phyloP scores from a whole-genome alignment of 2,797 vertebrate species.

The Ispidina picta region DNA sequence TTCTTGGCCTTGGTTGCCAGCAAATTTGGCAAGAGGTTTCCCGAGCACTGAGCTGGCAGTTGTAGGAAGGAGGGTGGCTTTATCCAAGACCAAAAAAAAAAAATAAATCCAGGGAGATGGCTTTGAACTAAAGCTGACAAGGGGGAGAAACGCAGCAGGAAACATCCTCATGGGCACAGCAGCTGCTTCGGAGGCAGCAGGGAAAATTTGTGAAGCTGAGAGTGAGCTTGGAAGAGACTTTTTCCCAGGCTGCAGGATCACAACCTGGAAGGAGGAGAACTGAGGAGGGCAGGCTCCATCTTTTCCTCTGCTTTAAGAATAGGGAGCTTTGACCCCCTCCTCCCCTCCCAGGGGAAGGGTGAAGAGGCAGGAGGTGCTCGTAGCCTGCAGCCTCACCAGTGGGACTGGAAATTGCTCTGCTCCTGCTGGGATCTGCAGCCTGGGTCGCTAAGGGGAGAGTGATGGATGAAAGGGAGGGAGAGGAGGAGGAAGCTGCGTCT shows the following conservation, averaged over 20 bases:
- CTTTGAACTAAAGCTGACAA: neutral
- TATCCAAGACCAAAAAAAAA: conserved; percentile 45
- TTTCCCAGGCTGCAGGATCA: neutral
- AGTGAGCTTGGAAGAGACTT: neutral
- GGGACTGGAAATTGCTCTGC: neutral
- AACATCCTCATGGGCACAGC: neutral
- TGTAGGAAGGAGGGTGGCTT: neutral
- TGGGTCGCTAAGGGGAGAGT: neutral
- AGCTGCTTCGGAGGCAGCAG: neutral
- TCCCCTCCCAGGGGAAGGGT: neutral
- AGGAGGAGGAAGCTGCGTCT: conserved; percentile 38
- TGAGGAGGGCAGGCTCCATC: neutral
- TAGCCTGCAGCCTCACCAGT: neutral
- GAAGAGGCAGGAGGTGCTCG: neutral
- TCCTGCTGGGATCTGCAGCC: conserved; percentile 14
- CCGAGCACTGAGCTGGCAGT: conserved; percentile 24
- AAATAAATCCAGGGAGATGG: neutral
- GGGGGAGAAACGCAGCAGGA: neutral
- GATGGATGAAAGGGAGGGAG: conserved; percentile 57
- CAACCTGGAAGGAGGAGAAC: neutral
- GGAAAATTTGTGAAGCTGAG: neutral
- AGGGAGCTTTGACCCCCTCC: neutral
- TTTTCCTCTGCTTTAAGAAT: neutral
- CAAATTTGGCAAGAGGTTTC: conserved; percentile 52
- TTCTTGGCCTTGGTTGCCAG: conserved; percentile 40